phyloP scores from a whole-genome alignment of 2,888 invertebrate species.

The Podotricha telesiphe region DNA sequence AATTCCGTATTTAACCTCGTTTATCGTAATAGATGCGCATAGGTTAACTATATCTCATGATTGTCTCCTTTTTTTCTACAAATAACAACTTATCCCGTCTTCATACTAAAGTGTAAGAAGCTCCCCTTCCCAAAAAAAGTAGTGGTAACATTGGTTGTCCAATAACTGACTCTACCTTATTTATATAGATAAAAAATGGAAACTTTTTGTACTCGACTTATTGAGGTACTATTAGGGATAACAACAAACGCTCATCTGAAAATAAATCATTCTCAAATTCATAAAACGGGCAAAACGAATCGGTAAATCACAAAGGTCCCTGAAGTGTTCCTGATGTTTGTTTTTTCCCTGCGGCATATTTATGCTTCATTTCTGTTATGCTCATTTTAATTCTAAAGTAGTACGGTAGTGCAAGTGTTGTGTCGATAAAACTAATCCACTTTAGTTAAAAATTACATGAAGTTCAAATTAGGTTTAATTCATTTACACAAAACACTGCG shows the following conservation, averaged over 20 bases:
- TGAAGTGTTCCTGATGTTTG: constrained; percentile 20
- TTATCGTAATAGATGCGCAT: background rate
- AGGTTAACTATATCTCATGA: background rate
- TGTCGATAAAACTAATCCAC: background rate
- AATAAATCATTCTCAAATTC: constrained; percentile 29
- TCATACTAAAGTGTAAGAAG: background rate
- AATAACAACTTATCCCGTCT: background rate
- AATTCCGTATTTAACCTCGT: background rate
- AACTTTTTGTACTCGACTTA: background rate
- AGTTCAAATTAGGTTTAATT: background rate
- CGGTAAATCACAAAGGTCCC: constrained; percentile 27
- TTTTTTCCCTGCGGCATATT: constrained; percentile 20
- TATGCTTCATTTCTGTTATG: background rate
- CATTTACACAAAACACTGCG: background rate
- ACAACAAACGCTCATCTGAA: constrained; percentile 1
- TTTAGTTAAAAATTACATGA: background rate
- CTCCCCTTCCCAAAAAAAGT: no score
- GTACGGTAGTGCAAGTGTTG: background rate
- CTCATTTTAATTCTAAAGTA: constrained; percentile 20
- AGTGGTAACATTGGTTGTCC: no score
- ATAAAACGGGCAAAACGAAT: constrained; percentile 14
- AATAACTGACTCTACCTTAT: no score
- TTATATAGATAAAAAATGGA: background rate
- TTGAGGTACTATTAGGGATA: background rate
- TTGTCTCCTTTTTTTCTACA: background rate